Evolutionary conservation across 2,888 invertebrate species (phyloP).

Genomic region (Campopleginae sp.): DNA sequence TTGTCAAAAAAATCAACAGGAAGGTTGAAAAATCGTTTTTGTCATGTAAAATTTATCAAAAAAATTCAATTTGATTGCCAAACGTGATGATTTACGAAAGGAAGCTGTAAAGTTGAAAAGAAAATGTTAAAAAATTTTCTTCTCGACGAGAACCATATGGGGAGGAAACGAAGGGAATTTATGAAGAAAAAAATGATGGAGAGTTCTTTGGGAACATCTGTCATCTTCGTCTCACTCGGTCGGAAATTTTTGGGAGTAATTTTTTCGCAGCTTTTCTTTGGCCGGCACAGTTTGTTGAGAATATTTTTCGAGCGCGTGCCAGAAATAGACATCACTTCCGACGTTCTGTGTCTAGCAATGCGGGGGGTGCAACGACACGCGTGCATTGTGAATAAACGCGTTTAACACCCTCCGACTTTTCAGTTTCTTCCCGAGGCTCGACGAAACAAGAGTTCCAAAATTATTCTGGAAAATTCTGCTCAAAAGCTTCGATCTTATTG

Average conservation of each 20-base stretch:
- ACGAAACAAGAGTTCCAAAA: conserved; percentile 25
- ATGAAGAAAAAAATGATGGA: neutral
- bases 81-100: neutral
- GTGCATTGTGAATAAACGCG: conserved; percentile 65
- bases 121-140: neutral
- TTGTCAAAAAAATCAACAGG: neutral
- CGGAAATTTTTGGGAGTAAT: neutral
- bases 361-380: conserved; percentile 80
- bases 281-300: conserved; percentile 55
- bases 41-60: neutral
- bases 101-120: neutral
- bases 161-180: neutral
- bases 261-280: conserved; percentile 42
- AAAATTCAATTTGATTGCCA: too few species aligned
- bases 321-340: conserved; percentile 78
- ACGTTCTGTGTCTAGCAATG: conserved; percentile 72
- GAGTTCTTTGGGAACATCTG: neutral
- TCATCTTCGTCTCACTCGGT: conserved; percentile 1
- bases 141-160: neutral
- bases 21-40: neutral
- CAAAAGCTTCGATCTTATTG: neutral
- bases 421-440: conserved; percentile 62
- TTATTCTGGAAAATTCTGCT: neutral
- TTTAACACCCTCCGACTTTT: conserved; percentile 70
- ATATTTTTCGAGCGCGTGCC: conserved; percentile 76